phyloP scores from a whole-genome alignment of 2,113 vertebrate species.

The Choloepus hoffmanni region DNA sequence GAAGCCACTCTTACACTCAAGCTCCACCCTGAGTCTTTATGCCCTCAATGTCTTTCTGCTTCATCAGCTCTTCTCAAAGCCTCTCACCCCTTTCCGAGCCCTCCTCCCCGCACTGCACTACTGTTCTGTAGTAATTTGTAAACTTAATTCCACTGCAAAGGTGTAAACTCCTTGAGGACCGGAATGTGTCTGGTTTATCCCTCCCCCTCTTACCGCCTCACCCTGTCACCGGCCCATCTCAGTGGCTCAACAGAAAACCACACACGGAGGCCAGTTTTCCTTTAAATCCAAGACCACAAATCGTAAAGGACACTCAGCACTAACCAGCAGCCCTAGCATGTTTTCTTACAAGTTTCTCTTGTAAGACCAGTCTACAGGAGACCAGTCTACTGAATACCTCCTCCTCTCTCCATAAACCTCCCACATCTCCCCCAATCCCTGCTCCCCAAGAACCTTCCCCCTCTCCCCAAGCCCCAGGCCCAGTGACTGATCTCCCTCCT shows the following conservation, averaged over 20 bases:
- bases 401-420: neutral
- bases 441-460: neutral
- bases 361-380: neutral
- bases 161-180: neutral
- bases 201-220: neutral
- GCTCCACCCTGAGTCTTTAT: neutral
- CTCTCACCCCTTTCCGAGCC: neutral
- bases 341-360: slow-evolving; percentile 6
- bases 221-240: neutral
- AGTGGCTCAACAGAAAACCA: neutral
- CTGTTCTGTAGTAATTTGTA: neutral
- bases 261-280: neutral
- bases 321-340: neutral
- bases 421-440: neutral
- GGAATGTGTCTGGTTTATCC: neutral
- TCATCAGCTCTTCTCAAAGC: neutral
- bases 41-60: neutral
- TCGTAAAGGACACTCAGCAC: neutral
- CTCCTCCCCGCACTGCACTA: neutral
- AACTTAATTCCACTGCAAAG: neutral
- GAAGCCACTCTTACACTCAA: neutral
- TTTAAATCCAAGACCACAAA: neutral
- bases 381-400: neutral
- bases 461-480: neutral
- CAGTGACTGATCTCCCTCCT: too few species aligned